These are phyloP conservation scores for Capra hircus DNA, from an alignment of 2,113 vertebrate species.

Conservation along the genomic window DNA sequence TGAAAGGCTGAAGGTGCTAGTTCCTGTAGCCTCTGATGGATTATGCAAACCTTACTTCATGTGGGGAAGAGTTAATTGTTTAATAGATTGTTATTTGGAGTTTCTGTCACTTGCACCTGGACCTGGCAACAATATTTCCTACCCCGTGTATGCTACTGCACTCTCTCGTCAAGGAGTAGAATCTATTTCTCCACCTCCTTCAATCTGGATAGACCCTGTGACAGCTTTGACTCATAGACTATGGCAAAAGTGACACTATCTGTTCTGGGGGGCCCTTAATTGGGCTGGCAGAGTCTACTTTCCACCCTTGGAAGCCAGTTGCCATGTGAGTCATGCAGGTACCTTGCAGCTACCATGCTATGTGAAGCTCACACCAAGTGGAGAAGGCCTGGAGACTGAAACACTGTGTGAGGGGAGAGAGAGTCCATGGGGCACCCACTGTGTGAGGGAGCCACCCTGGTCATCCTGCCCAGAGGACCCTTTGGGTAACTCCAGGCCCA, in stretches of 20 bases:
- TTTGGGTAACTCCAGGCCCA: neutral
- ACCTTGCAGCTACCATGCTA: neutral
- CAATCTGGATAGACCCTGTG: neutral
- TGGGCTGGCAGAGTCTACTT: neutral
- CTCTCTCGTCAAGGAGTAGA: neutral
- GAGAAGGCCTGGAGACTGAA: neutral
- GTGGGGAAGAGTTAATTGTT: neutral
- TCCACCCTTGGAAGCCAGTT: neutral
- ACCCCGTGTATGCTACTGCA: accelerated
- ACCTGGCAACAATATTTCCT: neutral
- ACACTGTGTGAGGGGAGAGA: no score
- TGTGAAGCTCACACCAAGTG: neutral
- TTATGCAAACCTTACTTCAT: neutral
- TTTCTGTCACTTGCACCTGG: neutral
- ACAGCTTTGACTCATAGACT: neutral
- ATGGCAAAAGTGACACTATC: neutral
- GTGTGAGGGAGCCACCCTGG: accelerated
- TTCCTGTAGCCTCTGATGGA: neutral
- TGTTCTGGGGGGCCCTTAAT: neutral
- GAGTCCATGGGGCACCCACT: neutral
- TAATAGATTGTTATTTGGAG: neutral
- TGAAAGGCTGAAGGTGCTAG: neutral
- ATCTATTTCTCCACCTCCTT: neutral
- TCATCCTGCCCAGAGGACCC: neutral
- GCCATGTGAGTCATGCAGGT: neutral